phyloP scores from a whole-genome alignment of 2,797 vertebrate species.

The Tinamus major region DNA sequence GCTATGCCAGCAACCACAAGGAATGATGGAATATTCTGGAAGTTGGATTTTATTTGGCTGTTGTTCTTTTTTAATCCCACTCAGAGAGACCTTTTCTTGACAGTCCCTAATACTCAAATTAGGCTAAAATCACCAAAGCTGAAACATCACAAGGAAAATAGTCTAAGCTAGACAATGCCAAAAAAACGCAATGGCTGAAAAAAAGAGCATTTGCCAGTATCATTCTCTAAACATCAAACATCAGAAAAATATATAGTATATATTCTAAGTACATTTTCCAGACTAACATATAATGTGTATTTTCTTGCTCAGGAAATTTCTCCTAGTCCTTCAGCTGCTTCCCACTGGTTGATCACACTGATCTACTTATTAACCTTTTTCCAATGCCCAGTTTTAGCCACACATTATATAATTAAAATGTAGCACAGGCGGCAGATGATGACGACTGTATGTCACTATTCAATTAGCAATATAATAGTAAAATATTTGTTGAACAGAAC shows the following conservation, averaged over 20 bases:
- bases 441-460: background rate
- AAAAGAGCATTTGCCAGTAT: background rate
- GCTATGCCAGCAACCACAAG: background rate
- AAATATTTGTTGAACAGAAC: background rate
- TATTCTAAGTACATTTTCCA: background rate
- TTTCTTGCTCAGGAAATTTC: background rate
- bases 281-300: background rate
- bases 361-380: background rate
- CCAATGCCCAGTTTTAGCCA: background rate
- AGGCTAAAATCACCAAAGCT: background rate
- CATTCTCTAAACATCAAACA: background rate
- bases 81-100: background rate
- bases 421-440: background rate
- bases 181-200: background rate
- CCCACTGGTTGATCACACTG: background rate
- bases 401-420: background rate
- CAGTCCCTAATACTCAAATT: background rate
- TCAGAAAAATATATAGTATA: background rate
- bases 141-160: background rate
- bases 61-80: background rate
- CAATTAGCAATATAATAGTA: background rate
- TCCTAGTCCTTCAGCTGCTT: background rate
- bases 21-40: background rate
- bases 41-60: background rate
- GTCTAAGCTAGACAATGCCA: background rate